Percentiles rank a stretch among this genome's conserved stretches.
Conservation (phyloP, 2,888 invertebrate genomes). For the Pherbina coryleti region DNA sequence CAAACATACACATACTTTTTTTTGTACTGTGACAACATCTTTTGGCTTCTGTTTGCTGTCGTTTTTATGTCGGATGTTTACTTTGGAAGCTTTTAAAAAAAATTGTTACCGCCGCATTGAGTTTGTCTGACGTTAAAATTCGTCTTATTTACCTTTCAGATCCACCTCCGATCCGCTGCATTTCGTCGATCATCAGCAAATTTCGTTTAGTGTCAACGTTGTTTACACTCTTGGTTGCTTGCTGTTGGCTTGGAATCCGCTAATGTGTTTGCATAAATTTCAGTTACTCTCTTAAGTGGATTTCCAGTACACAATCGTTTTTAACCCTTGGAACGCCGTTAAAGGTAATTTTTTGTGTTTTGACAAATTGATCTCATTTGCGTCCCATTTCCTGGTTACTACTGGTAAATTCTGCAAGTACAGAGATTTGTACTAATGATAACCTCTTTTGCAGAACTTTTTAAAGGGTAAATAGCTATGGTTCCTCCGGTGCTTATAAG, state of each 20-base stretch:
- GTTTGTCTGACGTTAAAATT: no score
- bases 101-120: not conserved
- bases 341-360: no score
- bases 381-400: no score
- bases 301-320: not conserved
- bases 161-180: not conserved
- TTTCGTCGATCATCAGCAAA: not conserved
- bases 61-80: constrained; percentile 31
- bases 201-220: not conserved
- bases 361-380: no score
- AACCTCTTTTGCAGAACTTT: no score
- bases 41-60: constrained; percentile 38
- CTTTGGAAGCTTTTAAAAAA: constrained; percentile 27
- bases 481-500: no score
- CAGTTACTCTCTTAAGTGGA: constrained; percentile 16
- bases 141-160: no score
- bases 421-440: no score
- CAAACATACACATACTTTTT: not conserved
- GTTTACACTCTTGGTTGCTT: constrained; percentile 18
- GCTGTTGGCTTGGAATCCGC: constrained; percentile 5
- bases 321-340: not conserved
- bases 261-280: constrained; percentile 36
- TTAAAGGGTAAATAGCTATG: no score
- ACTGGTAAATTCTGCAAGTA: no score
- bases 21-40: constrained; percentile 7